Evolutionary conservation across 1,140 invertebrate species (phyloP), one percentile per base, ranked within the genome.

Genomic region (Plodia interpunctella): DNA sequence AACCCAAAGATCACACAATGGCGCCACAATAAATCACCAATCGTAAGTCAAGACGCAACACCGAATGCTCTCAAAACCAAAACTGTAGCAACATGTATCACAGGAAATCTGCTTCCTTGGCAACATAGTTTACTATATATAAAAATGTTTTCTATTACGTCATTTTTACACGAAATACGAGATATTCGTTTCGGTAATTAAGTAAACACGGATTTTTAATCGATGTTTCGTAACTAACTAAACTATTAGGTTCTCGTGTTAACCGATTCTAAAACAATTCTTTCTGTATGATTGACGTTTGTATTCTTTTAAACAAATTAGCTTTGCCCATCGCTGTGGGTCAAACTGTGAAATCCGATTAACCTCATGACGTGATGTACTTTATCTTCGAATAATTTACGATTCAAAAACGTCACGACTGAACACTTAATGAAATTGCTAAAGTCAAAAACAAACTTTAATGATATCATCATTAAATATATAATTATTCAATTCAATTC

Each of bases 301-400:
- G 62, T 57, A 44, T 77, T 74, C 62, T 49, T 52, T 57, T 51
- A 67, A 70, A 77, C 67, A 73, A 81, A 77, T 75, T 73, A 66
- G 52, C 38, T 58, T 59, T 30, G 54, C 62, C 57, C 63, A 72
- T 66, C 63, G 67, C 68, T 64, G 69, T 52, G 57, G 69, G 63
- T 76, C 75, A 74, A 60, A 69, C 68, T 65, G 63, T 68, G 66
- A 75, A 75, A 74, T 73, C 64, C 76, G 72, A 78, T 76, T 79
- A 72, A 72, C 61, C 66, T 55, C 60, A 44, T 62, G 61, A 70
- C 49, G 57, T 62, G 65, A 72, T 60, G 56, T 49, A 67, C 49
- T 68, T 66, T 55, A 20, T 44, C 19, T 59, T 44, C n/a, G 51
- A 30, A 68, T 70, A 69, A 73, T 76, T 76, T 69, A 73, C 71